phyloP scores from a whole-genome alignment of 2,797 vertebrate species.

The Enteromius afrohamiltoni region DNA sequence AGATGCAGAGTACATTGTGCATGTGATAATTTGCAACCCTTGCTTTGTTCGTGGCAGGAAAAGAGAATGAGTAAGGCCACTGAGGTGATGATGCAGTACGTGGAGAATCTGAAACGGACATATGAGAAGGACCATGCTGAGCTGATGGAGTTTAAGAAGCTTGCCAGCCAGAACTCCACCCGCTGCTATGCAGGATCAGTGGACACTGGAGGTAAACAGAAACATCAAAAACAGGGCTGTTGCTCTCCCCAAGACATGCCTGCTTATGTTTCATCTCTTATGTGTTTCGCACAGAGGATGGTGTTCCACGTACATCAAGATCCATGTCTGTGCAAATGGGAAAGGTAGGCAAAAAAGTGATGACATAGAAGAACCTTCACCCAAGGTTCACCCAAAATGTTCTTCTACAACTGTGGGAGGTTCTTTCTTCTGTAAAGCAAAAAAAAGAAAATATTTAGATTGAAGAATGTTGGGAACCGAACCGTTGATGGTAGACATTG shows the following conservation, averaged over 20 bases:
- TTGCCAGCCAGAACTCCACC: conserved; percentile 96
- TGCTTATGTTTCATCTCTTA: conserved; percentile 32
- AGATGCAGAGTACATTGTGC: background rate
- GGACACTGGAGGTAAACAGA: conserved; percentile 79
- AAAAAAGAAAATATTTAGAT: too few species aligned
- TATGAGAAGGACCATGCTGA: conserved; percentile 99
- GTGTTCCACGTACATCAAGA: conserved; percentile 88
- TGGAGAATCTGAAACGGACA: conserved; percentile 96
- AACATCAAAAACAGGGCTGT: background rate
- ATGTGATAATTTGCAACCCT: background rate
- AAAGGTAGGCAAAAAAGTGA: conserved; percentile 79
- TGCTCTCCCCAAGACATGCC: background rate
- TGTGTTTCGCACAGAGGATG: conserved; percentile 83
- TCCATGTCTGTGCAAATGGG: conserved; percentile 97
- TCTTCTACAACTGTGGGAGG: background rate
- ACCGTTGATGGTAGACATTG: background rate
- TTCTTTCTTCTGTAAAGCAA: background rate
- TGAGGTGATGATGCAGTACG: conserved; percentile 99
- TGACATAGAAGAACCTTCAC: too few species aligned
- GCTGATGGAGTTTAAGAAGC: conserved; percentile 96
- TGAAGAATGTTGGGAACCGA: too few species aligned
- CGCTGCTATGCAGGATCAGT: conserved; percentile 87
- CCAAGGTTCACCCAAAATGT: background rate
- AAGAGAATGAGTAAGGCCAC: conserved; percentile 98
- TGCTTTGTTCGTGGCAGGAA: conserved; percentile 78